Evolutionary conservation across 2,888 invertebrate species (phyloP).

Genomic region (Phasia obesa): DNA sequence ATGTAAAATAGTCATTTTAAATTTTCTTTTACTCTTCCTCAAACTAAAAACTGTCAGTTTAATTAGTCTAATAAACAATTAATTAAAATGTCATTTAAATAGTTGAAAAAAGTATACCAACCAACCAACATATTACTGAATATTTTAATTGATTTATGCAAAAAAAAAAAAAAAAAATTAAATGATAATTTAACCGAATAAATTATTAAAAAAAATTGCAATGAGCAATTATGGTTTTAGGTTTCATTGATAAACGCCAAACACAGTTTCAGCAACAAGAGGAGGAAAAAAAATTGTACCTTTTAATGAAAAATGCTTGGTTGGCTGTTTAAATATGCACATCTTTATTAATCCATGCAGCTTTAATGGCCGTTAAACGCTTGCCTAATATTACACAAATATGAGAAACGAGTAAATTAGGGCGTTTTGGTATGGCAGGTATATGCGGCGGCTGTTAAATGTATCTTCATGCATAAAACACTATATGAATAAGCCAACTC

Average conservation of each 20-base stretch:
- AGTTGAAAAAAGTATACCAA: constrained; percentile 8
- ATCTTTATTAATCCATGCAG: constrained; percentile 64
- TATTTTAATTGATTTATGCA: constrained; percentile 52
- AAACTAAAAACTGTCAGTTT: constrained; percentile 24
- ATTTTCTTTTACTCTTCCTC: not conserved
- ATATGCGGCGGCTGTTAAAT: not conserved
- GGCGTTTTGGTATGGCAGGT: constrained; percentile 5
- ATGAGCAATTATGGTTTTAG: constrained; percentile 39
- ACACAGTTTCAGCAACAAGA: not conserved
- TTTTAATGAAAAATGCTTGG: constrained; percentile 30
- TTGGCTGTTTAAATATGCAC: constrained; percentile 59
- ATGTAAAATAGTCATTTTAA: constrained; percentile 1
- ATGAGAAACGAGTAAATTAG: not conserved
- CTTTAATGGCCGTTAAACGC: constrained; percentile 63
- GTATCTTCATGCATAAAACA: not conserved
- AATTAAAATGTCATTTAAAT: constrained; percentile 59
- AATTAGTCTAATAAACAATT: constrained; percentile 61
- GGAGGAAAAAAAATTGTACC: not conserved
- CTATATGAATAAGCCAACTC: not conserved
- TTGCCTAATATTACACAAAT: constrained; percentile 42
- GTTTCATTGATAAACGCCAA: not conserved
- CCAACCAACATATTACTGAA: constrained; percentile 7
- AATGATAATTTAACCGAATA: too few relatives aligned
- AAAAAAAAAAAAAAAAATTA: not conserved
- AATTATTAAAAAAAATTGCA: too few relatives aligned